Conservation (phyloP, 1,140 invertebrate species). For the Glossosoma conforme region DNA sequence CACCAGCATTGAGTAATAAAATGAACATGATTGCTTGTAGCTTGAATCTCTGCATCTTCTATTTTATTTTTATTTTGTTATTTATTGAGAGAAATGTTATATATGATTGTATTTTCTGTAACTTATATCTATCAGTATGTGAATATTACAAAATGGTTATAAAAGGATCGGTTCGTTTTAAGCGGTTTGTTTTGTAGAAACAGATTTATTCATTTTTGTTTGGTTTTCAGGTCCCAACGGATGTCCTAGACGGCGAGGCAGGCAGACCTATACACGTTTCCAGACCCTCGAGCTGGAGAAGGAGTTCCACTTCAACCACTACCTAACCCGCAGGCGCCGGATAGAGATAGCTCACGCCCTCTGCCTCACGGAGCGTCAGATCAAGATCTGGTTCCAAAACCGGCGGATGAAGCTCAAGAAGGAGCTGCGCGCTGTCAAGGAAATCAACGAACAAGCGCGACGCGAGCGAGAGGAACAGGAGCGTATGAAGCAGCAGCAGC, state of each 20-base stretch:
- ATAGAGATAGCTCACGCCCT: conserved; percentile 97
- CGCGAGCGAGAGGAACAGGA: conserved; percentile 87
- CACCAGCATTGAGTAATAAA: too few species aligned
- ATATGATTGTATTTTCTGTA: too few species aligned
- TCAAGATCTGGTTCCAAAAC: conserved; percentile 98
- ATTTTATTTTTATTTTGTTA: too few species aligned
- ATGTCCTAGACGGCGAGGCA: conserved; percentile 85
- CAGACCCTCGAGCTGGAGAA: conserved; percentile 94
- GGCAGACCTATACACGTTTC: conserved; percentile 95
- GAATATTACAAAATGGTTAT: too few species aligned
- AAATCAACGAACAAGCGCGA: conserved; percentile 90
- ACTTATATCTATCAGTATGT: too few species aligned
- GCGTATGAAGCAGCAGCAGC: conserved; percentile 83
- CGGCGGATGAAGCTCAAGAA: conserved; percentile 98
- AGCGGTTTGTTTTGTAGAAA: too few species aligned
- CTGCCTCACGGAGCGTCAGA: conserved; percentile 93
- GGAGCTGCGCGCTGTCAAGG: conserved; percentile 85
- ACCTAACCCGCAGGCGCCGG: conserved; percentile 88
- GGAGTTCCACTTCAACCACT: conserved; percentile 98
- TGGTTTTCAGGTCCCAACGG: conserved; percentile 86
- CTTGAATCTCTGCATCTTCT: too few species aligned
- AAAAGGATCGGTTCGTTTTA: too few species aligned
- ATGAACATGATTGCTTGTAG: too few species aligned
- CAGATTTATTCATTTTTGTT: too few species aligned
- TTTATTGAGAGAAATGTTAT: too few species aligned